A percentile compares a stretch with the other conserved stretches of the same genome.
Conservation (phyloP, 1,140 invertebrate species). For the Goniozus legneri region DNA sequence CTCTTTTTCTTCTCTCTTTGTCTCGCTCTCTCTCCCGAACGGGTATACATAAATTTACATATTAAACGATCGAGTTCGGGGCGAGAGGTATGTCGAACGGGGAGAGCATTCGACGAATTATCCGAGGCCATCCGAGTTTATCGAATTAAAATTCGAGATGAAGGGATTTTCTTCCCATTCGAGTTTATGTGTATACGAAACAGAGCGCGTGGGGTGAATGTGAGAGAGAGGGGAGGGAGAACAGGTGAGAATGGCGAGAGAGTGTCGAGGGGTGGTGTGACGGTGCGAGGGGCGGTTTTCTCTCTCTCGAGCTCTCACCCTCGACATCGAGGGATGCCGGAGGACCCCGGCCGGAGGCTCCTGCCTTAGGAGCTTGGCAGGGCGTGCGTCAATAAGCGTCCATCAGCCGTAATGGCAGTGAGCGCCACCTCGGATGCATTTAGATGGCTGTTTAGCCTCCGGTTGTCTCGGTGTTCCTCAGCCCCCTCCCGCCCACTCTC, state of each 20-base stretch:
- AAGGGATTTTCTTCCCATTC: too few species aligned
- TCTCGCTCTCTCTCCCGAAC: too few species aligned
- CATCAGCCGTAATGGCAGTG: constrained; percentile 56
- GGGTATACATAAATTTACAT: too few species aligned
- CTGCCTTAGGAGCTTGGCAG: constrained; percentile 39
- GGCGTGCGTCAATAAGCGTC: constrained; percentile 55
- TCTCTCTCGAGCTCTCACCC: neutral
- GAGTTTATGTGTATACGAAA: too few species aligned
- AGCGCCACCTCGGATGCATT: constrained; percentile 56
- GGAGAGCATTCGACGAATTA: neutral
- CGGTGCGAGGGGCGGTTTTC: constrained; percentile 13
- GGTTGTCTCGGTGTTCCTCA: constrained; percentile 34
- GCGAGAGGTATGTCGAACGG: neutral
- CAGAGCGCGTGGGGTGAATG: neutral
- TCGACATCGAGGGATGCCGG: constrained; percentile 26
- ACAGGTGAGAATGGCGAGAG: constrained; percentile 10
- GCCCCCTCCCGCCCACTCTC: constrained; percentile 18
- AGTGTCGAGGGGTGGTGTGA: constrained; percentile 15
- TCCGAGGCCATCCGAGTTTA: too few species aligned
- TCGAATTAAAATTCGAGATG: too few species aligned
- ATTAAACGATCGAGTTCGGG: too few species aligned
- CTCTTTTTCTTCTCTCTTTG: too few species aligned
- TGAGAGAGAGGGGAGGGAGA: constrained; percentile 9
- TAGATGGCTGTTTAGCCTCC: constrained; percentile 56
- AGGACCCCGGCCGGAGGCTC: constrained; percentile 32